Evolutionary conservation across 2,888 invertebrate species (phyloP).

Genomic region (Silvanus unidentatus): DNA sequence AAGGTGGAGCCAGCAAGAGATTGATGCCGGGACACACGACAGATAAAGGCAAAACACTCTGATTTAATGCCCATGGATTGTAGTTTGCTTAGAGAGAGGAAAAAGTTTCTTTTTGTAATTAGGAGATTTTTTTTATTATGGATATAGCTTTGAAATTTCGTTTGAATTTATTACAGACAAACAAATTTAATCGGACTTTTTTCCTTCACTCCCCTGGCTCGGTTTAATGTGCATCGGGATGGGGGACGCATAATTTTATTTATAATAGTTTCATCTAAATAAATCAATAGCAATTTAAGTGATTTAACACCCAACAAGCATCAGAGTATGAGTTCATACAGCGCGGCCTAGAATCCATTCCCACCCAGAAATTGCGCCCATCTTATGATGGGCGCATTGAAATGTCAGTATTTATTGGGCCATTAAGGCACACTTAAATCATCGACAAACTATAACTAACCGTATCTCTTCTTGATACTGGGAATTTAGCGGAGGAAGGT

Average conservation of each 20-base stretch:
- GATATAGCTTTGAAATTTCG: too few species aligned
- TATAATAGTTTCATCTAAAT: too few species aligned
- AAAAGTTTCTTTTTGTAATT: slow-evolving; percentile 46
- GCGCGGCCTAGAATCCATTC: too few species aligned
- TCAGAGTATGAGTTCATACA: too few species aligned
- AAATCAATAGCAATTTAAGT: too few species aligned
- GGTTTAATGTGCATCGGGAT: neutral
- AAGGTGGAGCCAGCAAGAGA: slow-evolving; percentile 43
- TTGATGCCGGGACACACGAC: slow-evolving; percentile 46
- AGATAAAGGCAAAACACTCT: slow-evolving; percentile 49
- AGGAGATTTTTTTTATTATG: slow-evolving; percentile 29
- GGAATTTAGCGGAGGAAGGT: slow-evolving; percentile 5
- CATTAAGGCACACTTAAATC: slow-evolving; percentile 57
- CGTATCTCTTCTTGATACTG: slow-evolving; percentile 34
- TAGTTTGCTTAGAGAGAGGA: slow-evolving; percentile 41
- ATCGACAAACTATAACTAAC: slow-evolving; percentile 52
- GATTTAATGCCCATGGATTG: slow-evolving; percentile 45
- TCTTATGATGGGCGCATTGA: slow-evolving; percentile 50
- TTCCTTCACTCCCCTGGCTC: neutral
- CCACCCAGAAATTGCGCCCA: slow-evolving; percentile 36
- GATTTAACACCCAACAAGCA: too few species aligned
- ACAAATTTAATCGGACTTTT: too few species aligned
- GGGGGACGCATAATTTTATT: neutral
- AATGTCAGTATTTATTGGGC: slow-evolving; percentile 57
- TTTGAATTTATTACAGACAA: too few species aligned